Conservation (phyloP, 2,113 vertebrate species). For the Stomatorhinus ivindoensis region DNA sequence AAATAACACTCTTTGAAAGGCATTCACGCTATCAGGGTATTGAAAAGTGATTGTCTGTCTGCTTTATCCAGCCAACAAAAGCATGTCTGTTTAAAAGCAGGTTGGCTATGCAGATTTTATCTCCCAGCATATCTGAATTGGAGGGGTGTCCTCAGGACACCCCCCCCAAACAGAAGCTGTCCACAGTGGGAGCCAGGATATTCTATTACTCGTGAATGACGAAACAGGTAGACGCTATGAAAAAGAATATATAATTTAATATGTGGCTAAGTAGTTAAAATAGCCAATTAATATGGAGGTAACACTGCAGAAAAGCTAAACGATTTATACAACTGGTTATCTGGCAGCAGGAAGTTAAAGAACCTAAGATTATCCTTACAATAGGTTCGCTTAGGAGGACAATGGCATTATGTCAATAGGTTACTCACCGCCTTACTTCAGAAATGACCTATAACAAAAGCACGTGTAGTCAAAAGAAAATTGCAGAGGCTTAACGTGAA, state of each 20-base stretch:
- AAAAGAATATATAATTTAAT: neutral
- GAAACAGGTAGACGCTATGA: neutral
- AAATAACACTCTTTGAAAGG: conserved; percentile 2
- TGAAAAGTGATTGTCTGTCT: neutral
- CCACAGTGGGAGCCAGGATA: neutral
- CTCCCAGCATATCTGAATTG: conserved; percentile 5
- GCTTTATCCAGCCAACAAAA: conserved; percentile 16
- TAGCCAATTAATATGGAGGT: neutral
- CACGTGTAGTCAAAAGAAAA: neutral
- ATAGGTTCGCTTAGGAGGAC: conserved; percentile 12
- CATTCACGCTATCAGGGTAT: neutral
- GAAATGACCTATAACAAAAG: conserved; percentile 8
- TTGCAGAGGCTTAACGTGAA: neutral
- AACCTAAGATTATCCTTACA: neutral
- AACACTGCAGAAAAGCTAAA: neutral
- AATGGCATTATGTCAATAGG: conserved; percentile 22
- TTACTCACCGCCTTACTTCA: conserved; percentile 3
- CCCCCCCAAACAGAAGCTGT: neutral
- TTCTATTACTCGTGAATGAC: neutral
- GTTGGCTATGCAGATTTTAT: conserved; percentile 27
- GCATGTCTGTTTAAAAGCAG: conserved; percentile 11
- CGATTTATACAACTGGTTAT: neutral
- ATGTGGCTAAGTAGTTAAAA: neutral
- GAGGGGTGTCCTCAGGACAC: neutral
- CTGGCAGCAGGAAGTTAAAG: neutral